Evolutionary conservation across 2,888 invertebrate genomes (phyloP).

Genomic region (Diarsia mendica): DNA sequence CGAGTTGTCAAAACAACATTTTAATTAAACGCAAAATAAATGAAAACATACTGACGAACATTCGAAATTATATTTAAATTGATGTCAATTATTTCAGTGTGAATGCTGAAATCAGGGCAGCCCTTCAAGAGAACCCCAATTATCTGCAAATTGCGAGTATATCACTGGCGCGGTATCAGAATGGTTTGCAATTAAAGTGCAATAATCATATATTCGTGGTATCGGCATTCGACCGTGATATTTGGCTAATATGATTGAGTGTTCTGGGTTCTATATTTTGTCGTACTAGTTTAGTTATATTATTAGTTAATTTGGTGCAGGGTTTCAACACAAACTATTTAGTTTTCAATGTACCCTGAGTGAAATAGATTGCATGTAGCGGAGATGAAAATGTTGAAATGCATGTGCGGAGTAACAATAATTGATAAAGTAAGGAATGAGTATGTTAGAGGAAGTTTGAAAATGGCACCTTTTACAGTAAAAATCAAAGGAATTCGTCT

Average conservation of each 20-base stretch:
- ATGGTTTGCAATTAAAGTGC: slow-evolving; percentile 43
- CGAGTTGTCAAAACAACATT: not conserved
- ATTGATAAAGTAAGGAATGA: too few relatives aligned
- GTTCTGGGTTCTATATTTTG: not conserved
- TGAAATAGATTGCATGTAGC: too few relatives aligned
- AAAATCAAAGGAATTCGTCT: too few relatives aligned
- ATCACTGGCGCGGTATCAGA: slow-evolving; percentile 34
- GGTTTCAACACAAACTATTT: not conserved
- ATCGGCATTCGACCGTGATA: not conserved
- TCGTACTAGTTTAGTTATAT: not conserved
- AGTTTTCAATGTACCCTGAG: not conserved
- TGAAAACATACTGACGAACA: slow-evolving; percentile 13
- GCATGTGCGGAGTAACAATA: too few relatives aligned
- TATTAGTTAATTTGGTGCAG: not conserved
- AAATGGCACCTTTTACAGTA: too few relatives aligned
- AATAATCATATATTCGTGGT: slow-evolving; percentile 35
- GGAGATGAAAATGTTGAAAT: too few relatives aligned
- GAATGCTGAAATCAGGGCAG: slow-evolving; percentile 23
- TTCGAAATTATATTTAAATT: slow-evolving; percentile 26
- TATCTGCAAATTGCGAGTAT: slow-evolving; percentile 37
- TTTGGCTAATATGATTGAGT: slow-evolving; percentile 14
- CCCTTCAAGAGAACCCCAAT: slow-evolving; percentile 25
- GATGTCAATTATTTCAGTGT: slow-evolving; percentile 35
- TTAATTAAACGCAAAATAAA: slow-evolving; percentile 31
- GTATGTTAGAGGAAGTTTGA: too few relatives aligned